These are phyloP conservation scores for Lasioglossum marginatum DNA, from an alignment of 2,888 invertebrate species.

Conservation along the genomic window DNA sequence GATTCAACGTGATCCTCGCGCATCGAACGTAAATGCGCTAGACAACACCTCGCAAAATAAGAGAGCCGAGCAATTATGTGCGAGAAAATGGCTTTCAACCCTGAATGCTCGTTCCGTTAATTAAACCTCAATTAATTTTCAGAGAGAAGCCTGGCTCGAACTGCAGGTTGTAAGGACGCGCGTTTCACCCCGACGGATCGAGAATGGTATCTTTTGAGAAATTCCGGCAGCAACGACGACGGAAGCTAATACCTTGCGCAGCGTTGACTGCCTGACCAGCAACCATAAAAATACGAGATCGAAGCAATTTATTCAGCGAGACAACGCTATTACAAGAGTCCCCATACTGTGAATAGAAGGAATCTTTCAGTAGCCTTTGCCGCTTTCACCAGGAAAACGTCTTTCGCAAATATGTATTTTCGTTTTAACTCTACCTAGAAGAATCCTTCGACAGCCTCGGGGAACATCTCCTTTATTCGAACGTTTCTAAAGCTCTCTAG, in stretches of 20 bases:
- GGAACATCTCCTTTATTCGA: neutral
- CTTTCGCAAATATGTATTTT: neutral
- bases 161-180: neutral
- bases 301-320: neutral
- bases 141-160: neutral
- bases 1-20: neutral
- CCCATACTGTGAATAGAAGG: neutral
- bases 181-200: neutral
- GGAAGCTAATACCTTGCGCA: neutral
- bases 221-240: neutral
- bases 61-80: neutral
- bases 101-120: constrained; percentile 9
- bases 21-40: neutral
- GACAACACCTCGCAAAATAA: neutral
- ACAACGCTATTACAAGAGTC: neutral
- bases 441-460: neutral
- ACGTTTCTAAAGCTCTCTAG: neutral
- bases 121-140: constrained; percentile 26
- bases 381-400: neutral
- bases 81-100: neutral
- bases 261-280: neutral
- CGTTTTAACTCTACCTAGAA: neutral
- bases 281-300: neutral
- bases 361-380: neutral
- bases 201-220: neutral